Percentiles rank a stretch among this genome's conserved stretches.
phyloP scores from a whole-genome alignment of 2,113 vertebrate species.

The Lates calcarifer region DNA sequence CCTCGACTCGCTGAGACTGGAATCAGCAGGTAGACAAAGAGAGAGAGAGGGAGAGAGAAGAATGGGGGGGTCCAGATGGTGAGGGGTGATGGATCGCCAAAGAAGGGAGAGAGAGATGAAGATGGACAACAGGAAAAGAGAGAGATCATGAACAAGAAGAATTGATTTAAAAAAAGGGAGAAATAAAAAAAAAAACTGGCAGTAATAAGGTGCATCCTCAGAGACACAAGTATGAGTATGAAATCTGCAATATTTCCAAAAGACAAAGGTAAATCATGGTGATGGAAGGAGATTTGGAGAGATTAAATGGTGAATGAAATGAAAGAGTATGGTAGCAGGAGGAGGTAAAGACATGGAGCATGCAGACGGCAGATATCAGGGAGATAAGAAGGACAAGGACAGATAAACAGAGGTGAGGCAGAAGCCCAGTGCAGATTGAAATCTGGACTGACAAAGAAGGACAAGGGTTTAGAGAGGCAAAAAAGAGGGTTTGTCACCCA shows the following conservation, averaged over 20 bases:
- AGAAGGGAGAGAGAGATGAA: slow-evolving; percentile 1
- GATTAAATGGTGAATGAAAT: not conserved
- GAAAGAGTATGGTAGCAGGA: not conserved
- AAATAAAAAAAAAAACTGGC: not conserved
- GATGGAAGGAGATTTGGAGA: slow-evolving; percentile 14
- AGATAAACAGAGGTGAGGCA: slow-evolving; percentile 41
- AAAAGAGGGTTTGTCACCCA: not conserved
- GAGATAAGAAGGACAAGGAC: slow-evolving; percentile 20
- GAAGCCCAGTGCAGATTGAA: slow-evolving; percentile 46
- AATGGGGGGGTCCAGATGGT: slow-evolving; percentile 59
- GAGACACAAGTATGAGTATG: not conserved
- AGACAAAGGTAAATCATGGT: not conserved
- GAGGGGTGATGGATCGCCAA: slow-evolving; percentile 33
- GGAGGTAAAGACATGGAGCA: slow-evolving; percentile 26
- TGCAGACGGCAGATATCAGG: slow-evolving; percentile 19
- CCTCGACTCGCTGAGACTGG: slow-evolving; percentile 62
- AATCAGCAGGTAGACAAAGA: slow-evolving; percentile 76
- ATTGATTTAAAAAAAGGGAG: not conserved
- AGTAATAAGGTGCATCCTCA: not conserved
- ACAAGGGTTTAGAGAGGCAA: slow-evolving; percentile 6
- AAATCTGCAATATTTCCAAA: not conserved
- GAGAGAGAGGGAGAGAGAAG: slow-evolving; percentile 31
- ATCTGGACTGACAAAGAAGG: slow-evolving; percentile 30
- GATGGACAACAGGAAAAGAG: slow-evolving; percentile 19
- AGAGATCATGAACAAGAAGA: not conserved